These are phyloP conservation scores for Oreochromis aureus DNA, from an alignment of 2,113 vertebrate species.

Conservation along the genomic window DNA sequence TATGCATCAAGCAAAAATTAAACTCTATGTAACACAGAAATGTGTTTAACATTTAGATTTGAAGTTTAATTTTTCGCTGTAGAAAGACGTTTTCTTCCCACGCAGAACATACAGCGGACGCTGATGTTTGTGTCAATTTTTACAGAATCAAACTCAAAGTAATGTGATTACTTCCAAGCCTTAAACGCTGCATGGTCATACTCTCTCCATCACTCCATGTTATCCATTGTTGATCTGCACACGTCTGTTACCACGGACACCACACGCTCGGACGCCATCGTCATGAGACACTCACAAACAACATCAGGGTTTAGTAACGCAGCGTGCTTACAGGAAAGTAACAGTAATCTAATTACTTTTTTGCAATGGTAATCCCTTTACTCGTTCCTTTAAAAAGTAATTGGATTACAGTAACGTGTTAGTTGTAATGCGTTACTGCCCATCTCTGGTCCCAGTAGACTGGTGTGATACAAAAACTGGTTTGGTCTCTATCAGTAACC, in stretches of 20 bases:
- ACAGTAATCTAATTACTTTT: background rate
- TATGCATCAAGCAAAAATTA: background rate
- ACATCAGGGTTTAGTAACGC: background rate
- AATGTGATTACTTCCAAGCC: too few relatives aligned
- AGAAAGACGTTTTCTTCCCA: background rate
- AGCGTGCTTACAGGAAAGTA: background rate
- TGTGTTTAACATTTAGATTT: background rate
- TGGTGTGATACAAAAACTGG: background rate
- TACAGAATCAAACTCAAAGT: too few relatives aligned
- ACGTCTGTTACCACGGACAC: background rate
- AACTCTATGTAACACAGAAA: background rate
- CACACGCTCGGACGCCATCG: background rate
- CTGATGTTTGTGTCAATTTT: too few relatives aligned
- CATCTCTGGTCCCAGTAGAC: background rate
- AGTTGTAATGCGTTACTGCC: background rate
- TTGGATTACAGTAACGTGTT: background rate
- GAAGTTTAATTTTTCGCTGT: background rate
- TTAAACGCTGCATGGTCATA: background rate
- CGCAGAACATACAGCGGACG: too few relatives aligned
- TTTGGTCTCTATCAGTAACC: background rate
- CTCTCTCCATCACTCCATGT: background rate
- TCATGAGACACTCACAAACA: background rate
- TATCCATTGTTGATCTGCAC: background rate
- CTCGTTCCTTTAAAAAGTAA: background rate
- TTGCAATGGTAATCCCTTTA: background rate